Evolutionary conservation across 2,113 vertebrate genomes (phyloP).

Genomic region (Probosciger aterrimus): DNA sequence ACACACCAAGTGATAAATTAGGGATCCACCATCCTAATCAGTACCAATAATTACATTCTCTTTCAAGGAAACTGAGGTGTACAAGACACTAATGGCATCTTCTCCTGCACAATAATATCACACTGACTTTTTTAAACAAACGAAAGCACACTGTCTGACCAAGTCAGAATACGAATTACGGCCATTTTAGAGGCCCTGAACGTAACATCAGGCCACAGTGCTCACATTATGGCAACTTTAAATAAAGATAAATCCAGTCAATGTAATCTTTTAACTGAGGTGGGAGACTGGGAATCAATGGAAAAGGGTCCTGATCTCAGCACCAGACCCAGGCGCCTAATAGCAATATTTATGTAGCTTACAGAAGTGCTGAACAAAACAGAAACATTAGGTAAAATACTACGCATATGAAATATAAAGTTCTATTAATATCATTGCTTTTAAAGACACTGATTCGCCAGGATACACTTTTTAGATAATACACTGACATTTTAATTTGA

Average conservation of each 20-base stretch:
- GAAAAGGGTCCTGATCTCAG: neutral
- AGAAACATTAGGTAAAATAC: neutral
- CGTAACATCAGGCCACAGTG: neutral
- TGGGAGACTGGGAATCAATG: neutral
- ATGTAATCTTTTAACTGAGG: neutral
- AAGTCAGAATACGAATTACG: neutral
- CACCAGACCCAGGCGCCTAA: neutral
- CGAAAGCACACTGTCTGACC: neutral
- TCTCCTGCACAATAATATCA: neutral
- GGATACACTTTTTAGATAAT: neutral
- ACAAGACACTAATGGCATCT: neutral
- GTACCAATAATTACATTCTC: neutral
- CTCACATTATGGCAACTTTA: neutral
- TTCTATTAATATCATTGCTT: neutral
- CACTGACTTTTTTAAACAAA: neutral
- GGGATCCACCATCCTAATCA: neutral
- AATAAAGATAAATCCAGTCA: neutral
- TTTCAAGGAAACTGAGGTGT: neutral
- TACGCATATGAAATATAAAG: neutral
- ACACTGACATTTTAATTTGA: neutral
- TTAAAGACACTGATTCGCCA: neutral
- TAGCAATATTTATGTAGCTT: neutral
- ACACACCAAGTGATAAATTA: neutral
- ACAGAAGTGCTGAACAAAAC: neutral
- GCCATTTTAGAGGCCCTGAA: neutral